Evolutionary conservation across 1,140 invertebrate species (phyloP).

Genomic region (Spodoptera frugiperda): DNA sequence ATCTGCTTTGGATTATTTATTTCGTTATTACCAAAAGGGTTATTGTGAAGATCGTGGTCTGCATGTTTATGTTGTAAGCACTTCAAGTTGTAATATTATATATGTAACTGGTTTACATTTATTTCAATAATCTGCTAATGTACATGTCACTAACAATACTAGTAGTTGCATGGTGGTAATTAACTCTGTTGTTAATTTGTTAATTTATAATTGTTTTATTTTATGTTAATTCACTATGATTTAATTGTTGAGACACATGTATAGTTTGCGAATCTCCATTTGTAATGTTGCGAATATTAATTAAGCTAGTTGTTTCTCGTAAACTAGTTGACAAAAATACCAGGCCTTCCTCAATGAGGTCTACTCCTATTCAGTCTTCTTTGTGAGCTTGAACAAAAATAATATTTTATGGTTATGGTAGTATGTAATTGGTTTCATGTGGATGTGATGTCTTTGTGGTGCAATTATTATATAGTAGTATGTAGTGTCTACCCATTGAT

Average conservation of each 20-base stretch:
- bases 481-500: no score
- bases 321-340: no score
- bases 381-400: not conserved
- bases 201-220: not conserved
- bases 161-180: not conserved
- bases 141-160: no score
- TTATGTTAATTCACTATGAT: not conserved
- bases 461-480: no score
- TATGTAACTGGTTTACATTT: no score
- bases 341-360: no score
- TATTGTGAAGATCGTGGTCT: not conserved
- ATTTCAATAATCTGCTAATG: not conserved
- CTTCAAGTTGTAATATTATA: no score
- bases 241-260: not conserved
- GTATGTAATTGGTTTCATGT: not conserved
- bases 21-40: not conserved
- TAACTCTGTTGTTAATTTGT: not conserved
- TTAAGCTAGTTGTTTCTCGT: not conserved
- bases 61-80: not conserved
- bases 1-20: not conserved
- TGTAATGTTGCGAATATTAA: not conserved
- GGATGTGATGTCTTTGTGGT: constrained; percentile 2
- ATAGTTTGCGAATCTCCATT: constrained; percentile 3
- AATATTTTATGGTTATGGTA: constrained; percentile 1
- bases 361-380: not conserved